phyloP scores from a whole-genome alignment of 1,140 invertebrate genomes.

The Bombus haemorrhoidalis region DNA sequence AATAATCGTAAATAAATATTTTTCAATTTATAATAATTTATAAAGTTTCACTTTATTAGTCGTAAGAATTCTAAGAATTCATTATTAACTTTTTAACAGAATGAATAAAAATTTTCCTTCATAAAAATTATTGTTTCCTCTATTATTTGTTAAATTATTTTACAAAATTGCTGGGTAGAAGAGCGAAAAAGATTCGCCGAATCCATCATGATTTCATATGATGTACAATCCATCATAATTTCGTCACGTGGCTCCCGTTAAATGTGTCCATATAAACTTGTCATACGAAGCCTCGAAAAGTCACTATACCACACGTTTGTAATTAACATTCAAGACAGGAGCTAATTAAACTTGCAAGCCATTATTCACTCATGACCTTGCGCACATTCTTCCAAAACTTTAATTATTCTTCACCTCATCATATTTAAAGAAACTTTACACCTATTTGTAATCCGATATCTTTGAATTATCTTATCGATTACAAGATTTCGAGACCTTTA shows the following conservation, averaged over 20 bases:
- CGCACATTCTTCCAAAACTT: neutral
- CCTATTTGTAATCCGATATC: neutral
- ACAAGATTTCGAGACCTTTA: neutral
- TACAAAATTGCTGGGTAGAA: neutral
- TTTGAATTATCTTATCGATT: neutral
- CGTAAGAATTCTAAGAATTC: neutral
- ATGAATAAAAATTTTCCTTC: neutral
- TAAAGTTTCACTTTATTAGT: neutral
- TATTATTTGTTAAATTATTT: neutral
- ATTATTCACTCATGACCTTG: conserved; percentile 5
- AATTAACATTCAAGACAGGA: conserved; percentile 17
- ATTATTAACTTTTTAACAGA: neutral
- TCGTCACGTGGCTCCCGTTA: conserved; percentile 1
- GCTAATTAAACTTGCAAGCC: conserved; percentile 4
- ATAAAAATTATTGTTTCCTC: too few species aligned
- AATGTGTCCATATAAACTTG: conserved; percentile 29
- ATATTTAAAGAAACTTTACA: neutral
- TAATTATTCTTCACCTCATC: neutral
- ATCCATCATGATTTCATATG: neutral
- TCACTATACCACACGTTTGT: neutral
- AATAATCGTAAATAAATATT: neutral
- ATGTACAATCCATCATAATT: neutral
- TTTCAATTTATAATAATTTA: neutral
- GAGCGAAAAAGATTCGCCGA: neutral
- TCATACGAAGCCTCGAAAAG: conserved; percentile 10